Conservation (phyloP, 2,113 vertebrate genomes). For the Lepidothrix coronata region DNA sequence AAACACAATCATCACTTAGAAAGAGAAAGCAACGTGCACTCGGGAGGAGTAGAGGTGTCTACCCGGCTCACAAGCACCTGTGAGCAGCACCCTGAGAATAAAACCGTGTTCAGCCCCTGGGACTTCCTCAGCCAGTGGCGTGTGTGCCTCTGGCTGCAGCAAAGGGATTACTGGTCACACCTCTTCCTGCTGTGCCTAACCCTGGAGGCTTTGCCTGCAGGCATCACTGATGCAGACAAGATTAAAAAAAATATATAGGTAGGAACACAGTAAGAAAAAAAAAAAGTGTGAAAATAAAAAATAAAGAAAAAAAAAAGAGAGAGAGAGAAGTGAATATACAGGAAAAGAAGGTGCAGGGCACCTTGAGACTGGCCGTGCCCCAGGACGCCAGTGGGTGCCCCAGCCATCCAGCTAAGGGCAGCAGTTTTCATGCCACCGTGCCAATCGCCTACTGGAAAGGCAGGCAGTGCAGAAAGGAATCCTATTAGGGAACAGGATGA, state of each 20-base stretch:
- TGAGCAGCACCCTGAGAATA: background rate
- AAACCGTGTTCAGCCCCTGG: background rate
- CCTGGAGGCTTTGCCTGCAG: constrained; percentile 49
- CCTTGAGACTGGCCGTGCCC: background rate
- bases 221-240: background rate
- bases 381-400: background rate
- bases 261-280: background rate
- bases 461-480: background rate
- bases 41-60: background rate
- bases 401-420: background rate
- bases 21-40: background rate
- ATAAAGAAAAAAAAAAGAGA: too few relatives aligned
- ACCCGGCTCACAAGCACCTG: background rate
- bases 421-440: background rate
- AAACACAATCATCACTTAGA: background rate
- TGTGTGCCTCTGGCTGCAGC: background rate
- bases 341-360: background rate
- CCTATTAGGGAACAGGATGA: background rate
- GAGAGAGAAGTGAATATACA: background rate
- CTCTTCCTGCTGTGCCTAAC: background rate
- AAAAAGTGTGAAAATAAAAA: background rate
- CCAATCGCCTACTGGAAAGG: background rate
- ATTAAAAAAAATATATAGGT: background rate
- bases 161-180: constrained; percentile 3
- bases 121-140: background rate